phyloP scores from a whole-genome alignment of 2,888 invertebrate genomes.

The Drosophila paranaensis region DNA sequence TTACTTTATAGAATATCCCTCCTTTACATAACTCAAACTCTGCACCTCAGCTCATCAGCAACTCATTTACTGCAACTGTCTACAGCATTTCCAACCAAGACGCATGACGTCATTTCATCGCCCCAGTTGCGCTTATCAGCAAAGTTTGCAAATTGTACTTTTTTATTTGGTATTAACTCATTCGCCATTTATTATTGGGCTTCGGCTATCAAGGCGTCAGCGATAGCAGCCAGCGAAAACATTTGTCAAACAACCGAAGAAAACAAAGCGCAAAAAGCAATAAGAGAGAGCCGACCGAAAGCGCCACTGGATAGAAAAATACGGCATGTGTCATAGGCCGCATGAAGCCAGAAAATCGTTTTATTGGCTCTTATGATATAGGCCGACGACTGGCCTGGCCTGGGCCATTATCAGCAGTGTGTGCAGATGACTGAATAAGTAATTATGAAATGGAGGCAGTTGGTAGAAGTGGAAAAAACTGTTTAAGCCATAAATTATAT shows the following conservation, averaged over 20 bases:
- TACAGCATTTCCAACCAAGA: neutral
- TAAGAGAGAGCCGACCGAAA: neutral
- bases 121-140: conserved; percentile 37
- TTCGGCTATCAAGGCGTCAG: conserved; percentile 38
- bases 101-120: conserved; percentile 37
- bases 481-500: neutral
- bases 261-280: conserved; percentile 9
- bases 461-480: neutral
- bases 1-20: neutral
- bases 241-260: conserved; percentile 22
- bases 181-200: conserved; percentile 37
- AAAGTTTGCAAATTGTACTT: conserved; percentile 24
- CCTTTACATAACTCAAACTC: neutral
- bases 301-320: neutral
- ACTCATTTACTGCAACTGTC: neutral
- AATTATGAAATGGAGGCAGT: neutral
- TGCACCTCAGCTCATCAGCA: neutral
- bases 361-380: conserved; percentile 7
- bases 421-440: neutral
- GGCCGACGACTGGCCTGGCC: neutral
- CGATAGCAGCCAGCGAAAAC: conserved; percentile 38
- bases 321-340: conserved; percentile 13
- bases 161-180: conserved; percentile 37
- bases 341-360: conserved; percentile 2
- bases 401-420: neutral